Percentiles rank a stretch among this genome's conserved stretches.
Evolutionary conservation across 2,113 vertebrate species (phyloP).

Genomic region (Uria lomvia): DNA sequence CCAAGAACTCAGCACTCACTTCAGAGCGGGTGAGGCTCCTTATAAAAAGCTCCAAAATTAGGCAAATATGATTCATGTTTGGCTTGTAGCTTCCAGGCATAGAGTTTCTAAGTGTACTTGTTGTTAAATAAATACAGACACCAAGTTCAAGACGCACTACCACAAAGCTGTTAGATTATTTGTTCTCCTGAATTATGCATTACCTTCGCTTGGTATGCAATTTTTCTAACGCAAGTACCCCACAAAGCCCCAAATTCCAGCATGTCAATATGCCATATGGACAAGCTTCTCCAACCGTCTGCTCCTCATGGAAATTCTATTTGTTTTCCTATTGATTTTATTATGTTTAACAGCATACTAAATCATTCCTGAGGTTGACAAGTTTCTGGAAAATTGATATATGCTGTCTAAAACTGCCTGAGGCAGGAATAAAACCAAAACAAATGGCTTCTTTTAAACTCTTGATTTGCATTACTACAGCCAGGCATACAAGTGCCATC

Average conservation of each 20-base stretch:
- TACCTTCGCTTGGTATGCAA: constrained; percentile 1
- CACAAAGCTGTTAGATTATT: constrained; percentile 37
- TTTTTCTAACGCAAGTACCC: constrained; percentile 22
- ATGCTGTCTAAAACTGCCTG: constrained; percentile 56
- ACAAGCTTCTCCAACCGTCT: constrained; percentile 25
- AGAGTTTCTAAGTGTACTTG: not conserved
- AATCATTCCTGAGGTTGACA: constrained; percentile 66
- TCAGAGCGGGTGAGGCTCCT: not conserved
- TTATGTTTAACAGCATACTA: constrained; percentile 60
- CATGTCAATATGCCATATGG: constrained; percentile 28
- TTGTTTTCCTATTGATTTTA: constrained; percentile 66
- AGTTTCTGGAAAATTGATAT: constrained; percentile 65
- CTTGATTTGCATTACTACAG: constrained; percentile 42
- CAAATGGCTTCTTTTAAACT: constrained; percentile 62
- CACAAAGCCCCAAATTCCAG: constrained; percentile 46
- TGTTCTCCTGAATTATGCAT: constrained; percentile 47
- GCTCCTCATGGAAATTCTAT: constrained; percentile 59
- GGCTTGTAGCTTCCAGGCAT: constrained; percentile 31
- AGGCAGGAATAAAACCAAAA: constrained; percentile 59
- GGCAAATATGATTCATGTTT: constrained; percentile 10
- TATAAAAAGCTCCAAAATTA: not conserved
- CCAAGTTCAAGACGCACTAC: not conserved
- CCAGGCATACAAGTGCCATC: constrained; percentile 51
- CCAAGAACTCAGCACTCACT: not conserved
- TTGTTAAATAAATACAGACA: constrained; percentile 59